phyloP scores from a whole-genome alignment of 2,113 vertebrate species.

The Elgaria multicarinata region DNA sequence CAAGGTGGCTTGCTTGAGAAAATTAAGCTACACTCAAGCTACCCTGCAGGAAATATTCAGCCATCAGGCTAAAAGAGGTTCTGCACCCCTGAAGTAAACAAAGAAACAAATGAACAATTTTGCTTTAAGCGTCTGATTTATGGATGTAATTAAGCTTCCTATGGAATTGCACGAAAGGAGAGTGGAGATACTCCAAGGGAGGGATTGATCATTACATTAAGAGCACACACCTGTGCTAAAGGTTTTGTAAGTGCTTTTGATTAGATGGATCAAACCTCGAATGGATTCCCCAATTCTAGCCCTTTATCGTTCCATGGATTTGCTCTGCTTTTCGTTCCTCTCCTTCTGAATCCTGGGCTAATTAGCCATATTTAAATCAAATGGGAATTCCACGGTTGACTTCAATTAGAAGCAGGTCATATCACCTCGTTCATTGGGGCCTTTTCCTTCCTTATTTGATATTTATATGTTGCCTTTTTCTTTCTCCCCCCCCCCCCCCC shows the following conservation, averaged over 20 bases:
- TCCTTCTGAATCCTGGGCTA: background rate
- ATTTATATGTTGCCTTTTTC: background rate
- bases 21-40: too few species aligned
- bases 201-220: background rate
- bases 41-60: too few species aligned
- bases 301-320: background rate
- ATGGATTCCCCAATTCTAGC: accelerated
- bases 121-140: too few species aligned
- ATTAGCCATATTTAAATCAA: too few species aligned
- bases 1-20: too few species aligned
- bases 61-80: too few species aligned
- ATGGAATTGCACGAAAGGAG: background rate
- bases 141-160: background rate
- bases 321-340: background rate
- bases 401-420: background rate
- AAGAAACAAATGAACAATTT: background rate
- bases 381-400: background rate
- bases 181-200: background rate
- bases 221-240: background rate
- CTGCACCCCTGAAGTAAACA: background rate
- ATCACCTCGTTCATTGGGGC: too few species aligned
- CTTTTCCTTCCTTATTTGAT: accelerated
- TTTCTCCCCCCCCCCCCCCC: background rate
- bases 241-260: background rate
- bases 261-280: background rate